Conservation (phyloP, 2,113 vertebrate species). For the Sinocyclocheilus anophthalmus region DNA sequence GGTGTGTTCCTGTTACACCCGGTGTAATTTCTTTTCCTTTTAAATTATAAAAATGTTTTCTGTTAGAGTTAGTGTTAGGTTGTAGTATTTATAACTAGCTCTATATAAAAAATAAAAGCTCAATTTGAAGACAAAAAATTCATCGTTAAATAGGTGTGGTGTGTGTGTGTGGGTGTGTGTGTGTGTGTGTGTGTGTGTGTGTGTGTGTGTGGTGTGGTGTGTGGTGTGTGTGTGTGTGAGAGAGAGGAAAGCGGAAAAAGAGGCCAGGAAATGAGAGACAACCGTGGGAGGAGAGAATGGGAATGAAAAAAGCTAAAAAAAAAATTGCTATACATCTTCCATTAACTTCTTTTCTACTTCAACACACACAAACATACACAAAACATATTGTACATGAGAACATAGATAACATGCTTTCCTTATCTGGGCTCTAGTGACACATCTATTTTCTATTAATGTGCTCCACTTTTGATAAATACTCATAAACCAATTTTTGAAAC, state of each 20-base stretch:
- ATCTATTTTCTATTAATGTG: not conserved
- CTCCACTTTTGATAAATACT: not conserved
- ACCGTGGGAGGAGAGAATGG: not conserved
- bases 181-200: not conserved
- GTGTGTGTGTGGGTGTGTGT: conserved; percentile 15
- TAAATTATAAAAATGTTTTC: not conserved
- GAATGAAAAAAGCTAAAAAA: not conserved
- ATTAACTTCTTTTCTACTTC: not conserved
- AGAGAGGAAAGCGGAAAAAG: not conserved
- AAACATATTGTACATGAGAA: not conserved
- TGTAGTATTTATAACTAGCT: not conserved
- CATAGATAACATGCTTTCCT: not conserved
- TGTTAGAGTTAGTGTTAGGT: not conserved
- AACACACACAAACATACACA: not conserved
- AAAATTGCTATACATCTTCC: not conserved
- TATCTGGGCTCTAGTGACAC: not conserved
- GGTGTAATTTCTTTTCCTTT: not conserved
- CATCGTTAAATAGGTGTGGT: not conserved
- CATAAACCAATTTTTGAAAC: not conserved
- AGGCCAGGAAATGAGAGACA: not conserved
- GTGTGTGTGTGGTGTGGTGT: not conserved
- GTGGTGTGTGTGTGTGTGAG: not conserved
- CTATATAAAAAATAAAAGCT: not conserved
- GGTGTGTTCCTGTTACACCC: not conserved
- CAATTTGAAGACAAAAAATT: not conserved